phyloP scores from a whole-genome alignment of 2,888 invertebrate species.

The Nephrotoma appendiculata region DNA sequence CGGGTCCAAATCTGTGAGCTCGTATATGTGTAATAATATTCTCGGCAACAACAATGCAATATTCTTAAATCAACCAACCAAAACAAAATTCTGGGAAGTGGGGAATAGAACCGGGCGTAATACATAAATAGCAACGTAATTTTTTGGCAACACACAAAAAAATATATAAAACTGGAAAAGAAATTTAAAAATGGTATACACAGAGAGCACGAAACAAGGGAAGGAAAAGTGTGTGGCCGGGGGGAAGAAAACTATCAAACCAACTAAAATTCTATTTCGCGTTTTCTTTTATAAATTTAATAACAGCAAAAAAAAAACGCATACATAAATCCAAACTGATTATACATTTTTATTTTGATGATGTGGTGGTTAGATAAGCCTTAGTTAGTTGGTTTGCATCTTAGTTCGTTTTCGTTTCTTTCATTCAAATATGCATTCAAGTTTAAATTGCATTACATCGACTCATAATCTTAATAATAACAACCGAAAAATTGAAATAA shows the following conservation, averaged over 20 bases:
- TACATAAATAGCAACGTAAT: neutral
- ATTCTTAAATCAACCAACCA: neutral
- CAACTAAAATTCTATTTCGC: neutral
- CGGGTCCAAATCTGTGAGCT: conserved; percentile 1
- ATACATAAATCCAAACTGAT: neutral
- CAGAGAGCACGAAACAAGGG: neutral
- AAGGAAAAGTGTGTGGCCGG: neutral
- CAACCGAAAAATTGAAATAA: neutral
- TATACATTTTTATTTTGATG: neutral
- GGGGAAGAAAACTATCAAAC: neutral
- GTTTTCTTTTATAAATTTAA: neutral
- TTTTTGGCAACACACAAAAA: neutral
- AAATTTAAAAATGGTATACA: neutral
- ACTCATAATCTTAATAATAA: neutral
- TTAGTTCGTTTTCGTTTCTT: neutral
- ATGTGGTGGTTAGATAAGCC: neutral
- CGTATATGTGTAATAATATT: neutral
- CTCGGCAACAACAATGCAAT: neutral
- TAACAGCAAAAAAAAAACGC: neutral
- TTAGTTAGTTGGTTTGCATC: neutral
- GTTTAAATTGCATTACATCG: neutral
- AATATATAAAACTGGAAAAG: neutral
- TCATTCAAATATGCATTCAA: neutral
- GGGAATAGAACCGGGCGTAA: neutral
- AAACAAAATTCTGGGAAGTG: neutral